Percentiles rank a stretch among this genome's conserved stretches.
phyloP scores from a whole-genome alignment of 2,797 vertebrate species.

The Rhinella marina region DNA sequence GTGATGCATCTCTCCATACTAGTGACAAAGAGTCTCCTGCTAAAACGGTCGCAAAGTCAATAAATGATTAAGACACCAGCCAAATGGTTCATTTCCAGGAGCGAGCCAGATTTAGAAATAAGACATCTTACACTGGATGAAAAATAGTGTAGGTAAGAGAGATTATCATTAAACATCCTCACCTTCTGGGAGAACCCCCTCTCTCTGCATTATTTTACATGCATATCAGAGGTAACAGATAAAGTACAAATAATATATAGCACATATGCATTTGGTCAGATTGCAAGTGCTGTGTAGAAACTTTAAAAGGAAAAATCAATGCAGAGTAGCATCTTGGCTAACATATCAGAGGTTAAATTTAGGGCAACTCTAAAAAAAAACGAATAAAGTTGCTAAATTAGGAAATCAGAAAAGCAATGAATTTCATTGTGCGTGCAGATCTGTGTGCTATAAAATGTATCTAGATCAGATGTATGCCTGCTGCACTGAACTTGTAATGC shows the following conservation, averaged over 20 bases:
- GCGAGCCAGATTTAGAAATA: slow-evolving; percentile 37
- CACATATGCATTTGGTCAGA: slow-evolving; percentile 35
- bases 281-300: slow-evolving; percentile 35
- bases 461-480: neutral
- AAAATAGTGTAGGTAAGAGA: slow-evolving; percentile 39
- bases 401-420: slow-evolving; percentile 60
- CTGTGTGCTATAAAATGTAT: slow-evolving; percentile 23
- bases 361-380: slow-evolving; percentile 55
- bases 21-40: slow-evolving; percentile 57
- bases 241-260: slow-evolving; percentile 55
- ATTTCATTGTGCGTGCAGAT: slow-evolving; percentile 43
- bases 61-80: slow-evolving; percentile 57
- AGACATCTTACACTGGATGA: slow-evolving; percentile 30
- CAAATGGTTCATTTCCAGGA: slow-evolving; percentile 55
- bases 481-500: slow-evolving; percentile 9
- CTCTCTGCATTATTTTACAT: slow-evolving; percentile 41
- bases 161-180: slow-evolving; percentile 32
- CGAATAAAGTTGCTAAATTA: slow-evolving; percentile 60
- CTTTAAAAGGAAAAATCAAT: slow-evolving; percentile 60
- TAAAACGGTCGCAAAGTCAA: slow-evolving; percentile 58
- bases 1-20: slow-evolving; percentile 47
- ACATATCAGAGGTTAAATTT: slow-evolving; percentile 58
- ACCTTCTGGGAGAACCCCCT: slow-evolving; percentile 13
- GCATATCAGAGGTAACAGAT: slow-evolving; percentile 40
- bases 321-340: slow-evolving; percentile 57